Evolutionary conservation across 2,797 vertebrate genomes (phyloP).

Genomic region (Sebastes umbrosus): DNA sequence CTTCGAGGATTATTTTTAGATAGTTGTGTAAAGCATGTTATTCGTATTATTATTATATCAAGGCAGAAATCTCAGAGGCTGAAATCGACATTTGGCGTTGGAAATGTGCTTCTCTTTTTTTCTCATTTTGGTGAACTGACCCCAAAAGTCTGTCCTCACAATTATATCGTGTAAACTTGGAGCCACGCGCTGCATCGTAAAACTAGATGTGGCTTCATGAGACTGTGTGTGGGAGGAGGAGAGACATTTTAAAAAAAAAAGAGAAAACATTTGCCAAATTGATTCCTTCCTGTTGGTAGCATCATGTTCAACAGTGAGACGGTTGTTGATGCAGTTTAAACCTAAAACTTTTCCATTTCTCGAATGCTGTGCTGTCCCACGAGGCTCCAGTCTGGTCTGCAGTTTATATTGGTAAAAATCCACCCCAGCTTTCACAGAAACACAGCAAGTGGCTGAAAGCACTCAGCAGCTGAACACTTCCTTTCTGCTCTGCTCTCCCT

Average conservation of each 20-base stretch:
- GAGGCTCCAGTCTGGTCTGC: conserved; percentile 10
- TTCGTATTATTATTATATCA: not conserved
- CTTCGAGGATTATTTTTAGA: not conserved
- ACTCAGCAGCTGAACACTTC: conserved; percentile 22
- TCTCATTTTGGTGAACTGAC: not conserved
- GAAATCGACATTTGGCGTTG: too few relatives aligned
- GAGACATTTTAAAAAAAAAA: not conserved
- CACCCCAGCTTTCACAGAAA: conserved; percentile 2
- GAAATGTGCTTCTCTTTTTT: not conserved
- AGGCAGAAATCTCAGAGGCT: not conserved
- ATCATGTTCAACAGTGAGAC: not conserved
- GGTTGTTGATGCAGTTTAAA: not conserved
- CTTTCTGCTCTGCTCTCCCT: conserved; percentile 1
- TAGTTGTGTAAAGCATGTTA: not conserved
- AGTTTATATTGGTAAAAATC: not conserved
- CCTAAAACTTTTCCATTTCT: not conserved
- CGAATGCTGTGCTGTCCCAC: not conserved
- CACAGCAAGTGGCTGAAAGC: conserved; percentile 19
- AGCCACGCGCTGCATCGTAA: not conserved
- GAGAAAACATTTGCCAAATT: too few relatives aligned
- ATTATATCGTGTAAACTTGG: not conserved
- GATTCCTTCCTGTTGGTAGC: not conserved
- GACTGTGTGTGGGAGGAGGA: not conserved
- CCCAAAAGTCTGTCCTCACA: not conserved
- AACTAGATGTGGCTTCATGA: not conserved